Evolutionary conservation across 2,888 invertebrate species (phyloP), one percentile per base, ranked within the genome.

Genomic region (Myopa tessellatipennis): DNA sequence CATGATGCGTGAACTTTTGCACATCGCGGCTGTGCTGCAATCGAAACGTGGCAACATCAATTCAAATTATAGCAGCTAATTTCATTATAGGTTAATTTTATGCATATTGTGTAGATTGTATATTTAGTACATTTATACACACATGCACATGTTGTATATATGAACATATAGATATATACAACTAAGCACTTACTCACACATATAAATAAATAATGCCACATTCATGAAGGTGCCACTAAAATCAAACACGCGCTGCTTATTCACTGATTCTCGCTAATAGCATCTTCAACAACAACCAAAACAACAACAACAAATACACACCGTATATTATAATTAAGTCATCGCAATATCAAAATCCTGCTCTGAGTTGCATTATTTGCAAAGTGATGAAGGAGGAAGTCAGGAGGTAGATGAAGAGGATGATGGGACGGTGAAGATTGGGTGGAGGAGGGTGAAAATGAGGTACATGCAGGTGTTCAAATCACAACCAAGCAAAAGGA

Each of bases 31-130:
- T 45, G 34, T 14, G 12, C 61, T 12, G 50, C 70, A 26, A 26
- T 26, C 26, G 26, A 36, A 50, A 40, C 18, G 63, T 50, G 70
- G 74, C 69, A 77, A 50, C 76, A 77, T 78, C 71, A 80, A 75
- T 79, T 78, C 78, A 76, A 80, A 79, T 79, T 79, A 80, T 76
- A 69, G 52, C 79, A 75, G 55, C 79, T 80, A 79, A 80, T 80
- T 80, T 80, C 71, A 80, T 80, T 80, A 80, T 58, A 52, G 55
- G 76, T 74, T 77, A 78, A 80, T 79, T 40, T 77, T 77, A 78
- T 78, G 76, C 76, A 78, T 77, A 74, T 76, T 70, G 76, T 65
- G 73, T 70, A 78, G 76, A 74, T 76, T 70, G 76, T 65, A 69
- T 70, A 77, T 73, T 68, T 74, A 72, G 63, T 18, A 26, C 68